Evolutionary conservation across 2,888 invertebrate genomes (phyloP).

Genomic region (Hetaerina titia): DNA sequence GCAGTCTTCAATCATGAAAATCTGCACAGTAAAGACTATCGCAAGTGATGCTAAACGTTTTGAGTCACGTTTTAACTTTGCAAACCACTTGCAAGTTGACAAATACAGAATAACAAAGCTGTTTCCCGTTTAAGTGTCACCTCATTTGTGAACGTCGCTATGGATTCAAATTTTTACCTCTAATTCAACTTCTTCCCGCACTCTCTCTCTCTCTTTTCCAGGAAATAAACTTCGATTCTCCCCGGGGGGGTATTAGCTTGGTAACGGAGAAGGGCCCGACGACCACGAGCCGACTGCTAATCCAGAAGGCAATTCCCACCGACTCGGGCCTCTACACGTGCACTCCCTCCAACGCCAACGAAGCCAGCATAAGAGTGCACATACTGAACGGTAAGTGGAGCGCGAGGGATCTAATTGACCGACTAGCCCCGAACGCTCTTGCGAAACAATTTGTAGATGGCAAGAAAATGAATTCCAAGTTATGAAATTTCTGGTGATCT

Average conservation of each 20-base stretch:
- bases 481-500: constrained; percentile 67
- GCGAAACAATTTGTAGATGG: constrained; percentile 75
- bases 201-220: constrained; percentile 75
- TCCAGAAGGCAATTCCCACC: constrained; percentile 88
- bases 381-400: constrained; percentile 88
- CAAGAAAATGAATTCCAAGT: constrained; percentile 68
- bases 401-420: constrained; percentile 65
- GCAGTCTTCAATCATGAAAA: too few relatives aligned
- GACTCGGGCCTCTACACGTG: constrained; percentile 92
- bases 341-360: constrained; percentile 89
- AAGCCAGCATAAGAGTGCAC: constrained; percentile 88
- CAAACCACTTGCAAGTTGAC: too few relatives aligned
- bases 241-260: constrained; percentile 91
- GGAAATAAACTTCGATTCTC: constrained; percentile 94
- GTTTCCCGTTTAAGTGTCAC: too few relatives aligned
- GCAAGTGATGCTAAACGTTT: too few relatives aligned
- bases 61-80: too few relatives aligned
- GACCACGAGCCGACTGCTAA: constrained; percentile 90
- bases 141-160: too few relatives aligned
- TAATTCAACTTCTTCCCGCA: background rate
- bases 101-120: too few relatives aligned
- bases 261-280: constrained; percentile 92
- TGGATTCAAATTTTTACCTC: too few relatives aligned
- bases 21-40: too few relatives aligned
- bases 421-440: constrained; percentile 60